Base-by-base conservation (phyloP, 2,888 invertebrate genomes). In the Cheilosia soror region DNA sequence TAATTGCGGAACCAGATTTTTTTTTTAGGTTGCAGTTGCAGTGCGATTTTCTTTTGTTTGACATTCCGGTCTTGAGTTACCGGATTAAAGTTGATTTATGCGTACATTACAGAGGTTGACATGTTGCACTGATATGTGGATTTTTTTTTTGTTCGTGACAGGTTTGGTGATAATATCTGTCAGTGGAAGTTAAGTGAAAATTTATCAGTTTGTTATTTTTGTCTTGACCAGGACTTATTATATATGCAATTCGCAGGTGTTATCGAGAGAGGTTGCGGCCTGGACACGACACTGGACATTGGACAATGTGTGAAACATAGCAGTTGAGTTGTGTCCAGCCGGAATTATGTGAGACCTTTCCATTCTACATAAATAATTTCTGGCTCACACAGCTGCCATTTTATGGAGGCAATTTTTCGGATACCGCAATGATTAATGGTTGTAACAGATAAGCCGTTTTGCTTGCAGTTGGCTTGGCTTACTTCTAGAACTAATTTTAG, bases 101-200 rank as follows among this genome's bases (percentile, higher is more conserved):
- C 44, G 79, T 80, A 51, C 84, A 84, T 76, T 84, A 84, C 33
- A 66, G 62, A 47, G 11, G 66, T 40, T 79, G 84, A 84, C 84
- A 49, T 80, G 80, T 53, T 76, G 69, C 80, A 65, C 75, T 76
- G 80, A 84, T 84, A 84, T 44, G 72, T 57, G 79, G 58, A 68
- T 55, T 76, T 68, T 71, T 71, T 71, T 49, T 40, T 27, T 37
- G 33, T 37, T 63, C 78, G 53, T 84, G 84, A 84, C 84, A 84
- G 75, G 65, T 84, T 71, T 71, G 75, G 75, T 80, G 84, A 84
- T 84, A 84, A 68, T 58, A 84, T 84, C 80, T 84, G 84, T 84
- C 84, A 75, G 44, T 65, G 57, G 84, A 75, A 75, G 58, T 71
- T 73, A 58, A 75, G 31, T 51, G 53, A 71, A 80, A 80, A 42